A percentile compares a stretch with the other conserved stretches of the same genome.
Evolutionary conservation across 2,797 vertebrate genomes (phyloP).

Genomic region (Distichodus sexfasciatus): DNA sequence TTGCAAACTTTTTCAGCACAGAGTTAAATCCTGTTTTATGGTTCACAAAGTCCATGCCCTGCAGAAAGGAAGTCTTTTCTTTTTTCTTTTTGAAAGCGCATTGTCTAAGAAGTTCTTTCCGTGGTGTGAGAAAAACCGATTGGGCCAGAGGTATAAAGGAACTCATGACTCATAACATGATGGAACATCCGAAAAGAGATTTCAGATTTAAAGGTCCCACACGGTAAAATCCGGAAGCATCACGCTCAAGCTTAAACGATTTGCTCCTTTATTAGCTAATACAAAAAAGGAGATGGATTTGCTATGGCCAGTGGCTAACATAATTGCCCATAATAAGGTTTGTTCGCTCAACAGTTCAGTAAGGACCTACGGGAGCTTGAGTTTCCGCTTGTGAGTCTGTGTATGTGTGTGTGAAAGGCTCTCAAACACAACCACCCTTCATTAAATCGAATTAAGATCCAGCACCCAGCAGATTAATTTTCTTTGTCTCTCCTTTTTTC

Average conservation of each 20-base stretch:
- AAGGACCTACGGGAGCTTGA: constrained; percentile 60
- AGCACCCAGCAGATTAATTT: constrained; percentile 73
- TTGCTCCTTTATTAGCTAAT: constrained; percentile 64
- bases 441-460: constrained; percentile 76
- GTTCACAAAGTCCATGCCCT: constrained; percentile 22
- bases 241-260: constrained; percentile 65
- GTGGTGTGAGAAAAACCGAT: constrained; percentile 8
- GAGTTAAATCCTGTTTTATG: constrained; percentile 16
- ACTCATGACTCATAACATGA: constrained; percentile 27
- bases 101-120: background rate
- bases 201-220: constrained; percentile 60
- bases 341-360: constrained; percentile 69
- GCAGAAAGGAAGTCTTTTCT: constrained; percentile 14
- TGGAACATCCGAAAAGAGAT: constrained; percentile 53
- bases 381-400: constrained; percentile 49
- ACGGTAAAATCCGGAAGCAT: constrained; percentile 64
- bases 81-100: constrained; percentile 6
- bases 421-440: constrained; percentile 66
- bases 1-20: constrained; percentile 25
- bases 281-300: constrained; percentile 72
- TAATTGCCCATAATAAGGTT: constrained; percentile 70
- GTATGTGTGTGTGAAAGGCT: constrained; percentile 60
- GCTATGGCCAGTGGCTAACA: constrained; percentile 62
- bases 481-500: constrained; percentile 55
- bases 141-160: constrained; percentile 53